A percentile compares a stretch with the other conserved stretches of the same genome.
These are phyloP conservation scores for Caenorhabditis zanzibari DNA, from an alignment of 2,888 invertebrate species.

Conservation along the genomic window DNA sequence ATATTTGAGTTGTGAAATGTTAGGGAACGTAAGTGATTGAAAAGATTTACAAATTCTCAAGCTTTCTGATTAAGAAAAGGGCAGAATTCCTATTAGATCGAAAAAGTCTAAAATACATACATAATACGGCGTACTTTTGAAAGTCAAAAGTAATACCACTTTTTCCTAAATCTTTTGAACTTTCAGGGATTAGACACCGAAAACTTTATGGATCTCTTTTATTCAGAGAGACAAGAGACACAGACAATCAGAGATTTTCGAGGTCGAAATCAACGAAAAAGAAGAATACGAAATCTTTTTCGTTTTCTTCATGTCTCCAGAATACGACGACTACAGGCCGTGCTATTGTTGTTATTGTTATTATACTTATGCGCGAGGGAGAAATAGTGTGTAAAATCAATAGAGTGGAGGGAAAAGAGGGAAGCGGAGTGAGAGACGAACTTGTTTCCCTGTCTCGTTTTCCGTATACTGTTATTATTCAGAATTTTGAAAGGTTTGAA, in stretches of 20 bases:
- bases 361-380: constrained; percentile 5
- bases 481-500: constrained; percentile 25
- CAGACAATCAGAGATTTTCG: constrained; percentile 11
- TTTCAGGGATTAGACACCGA: no score
- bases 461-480: no score
- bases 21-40: no score
- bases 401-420: constrained; percentile 9
- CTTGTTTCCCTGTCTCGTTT: constrained; percentile 4
- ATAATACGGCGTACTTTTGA: no score
- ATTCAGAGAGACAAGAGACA: background rate
- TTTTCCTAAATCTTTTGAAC: no score
- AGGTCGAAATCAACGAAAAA: background rate
- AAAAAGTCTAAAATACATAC: no score
- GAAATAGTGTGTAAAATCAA: background rate
- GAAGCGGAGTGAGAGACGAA: no score
- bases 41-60: no score
- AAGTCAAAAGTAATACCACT: background rate
- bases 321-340: background rate
- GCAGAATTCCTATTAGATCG: no score
- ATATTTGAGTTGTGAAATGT: background rate
- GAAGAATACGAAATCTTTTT: constrained; percentile 2
- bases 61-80: no score
- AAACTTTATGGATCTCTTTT: background rate
- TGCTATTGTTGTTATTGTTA: constrained; percentile 27
- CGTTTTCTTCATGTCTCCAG: background rate